A percentile compares a stretch with the other conserved stretches of the same genome.
These are phyloP conservation scores for Portunus trituberculatus DNA, from an alignment of 1,140 invertebrate genomes.

Conservation along the genomic window DNA sequence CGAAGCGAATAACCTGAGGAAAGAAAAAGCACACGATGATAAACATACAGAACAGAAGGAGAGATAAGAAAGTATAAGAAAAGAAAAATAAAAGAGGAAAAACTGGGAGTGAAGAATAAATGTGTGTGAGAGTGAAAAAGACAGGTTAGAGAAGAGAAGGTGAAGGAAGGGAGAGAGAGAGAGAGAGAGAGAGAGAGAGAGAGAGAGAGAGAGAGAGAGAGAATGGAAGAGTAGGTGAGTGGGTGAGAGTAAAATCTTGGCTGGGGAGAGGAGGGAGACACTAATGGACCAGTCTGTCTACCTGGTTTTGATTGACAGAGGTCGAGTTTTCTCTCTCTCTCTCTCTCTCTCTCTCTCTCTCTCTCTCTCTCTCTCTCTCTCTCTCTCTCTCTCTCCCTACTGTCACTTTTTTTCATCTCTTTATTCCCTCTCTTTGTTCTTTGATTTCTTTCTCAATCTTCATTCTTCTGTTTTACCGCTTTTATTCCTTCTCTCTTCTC, in stretches of 20 bases:
- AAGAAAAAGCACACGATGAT: neutral
- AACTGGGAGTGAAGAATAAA: neutral
- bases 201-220: slow-evolving; percentile 25
- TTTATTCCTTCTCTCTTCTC: neutral
- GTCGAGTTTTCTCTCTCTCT: neutral
- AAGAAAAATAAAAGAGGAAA: neutral
- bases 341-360: neutral
- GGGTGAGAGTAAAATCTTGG: neutral
- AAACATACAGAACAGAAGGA: neutral
- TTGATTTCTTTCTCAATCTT: neutral
- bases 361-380: slow-evolving; percentile 10
- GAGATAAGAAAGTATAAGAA: neutral
- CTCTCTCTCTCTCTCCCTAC: neutral
- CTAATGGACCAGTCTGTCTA: neutral
- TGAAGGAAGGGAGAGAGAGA: slow-evolving; percentile 2
- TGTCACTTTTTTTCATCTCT: neutral
- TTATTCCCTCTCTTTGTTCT: neutral
- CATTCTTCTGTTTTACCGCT: neutral
- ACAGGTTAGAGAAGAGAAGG: neutral
- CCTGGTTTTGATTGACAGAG: neutral
- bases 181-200: neutral
- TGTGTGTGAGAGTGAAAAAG: slow-evolving; percentile 2
- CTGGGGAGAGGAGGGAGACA: neutral
- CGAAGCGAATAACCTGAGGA: neutral
- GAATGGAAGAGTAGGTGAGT: neutral